A percentile compares a stretch with the other conserved stretches of the same genome.
These are phyloP conservation scores for Pentamera pediparva DNA, from an alignment of 53 echinoderm and acorn worm genomes.

Conservation along the genomic window DNA sequence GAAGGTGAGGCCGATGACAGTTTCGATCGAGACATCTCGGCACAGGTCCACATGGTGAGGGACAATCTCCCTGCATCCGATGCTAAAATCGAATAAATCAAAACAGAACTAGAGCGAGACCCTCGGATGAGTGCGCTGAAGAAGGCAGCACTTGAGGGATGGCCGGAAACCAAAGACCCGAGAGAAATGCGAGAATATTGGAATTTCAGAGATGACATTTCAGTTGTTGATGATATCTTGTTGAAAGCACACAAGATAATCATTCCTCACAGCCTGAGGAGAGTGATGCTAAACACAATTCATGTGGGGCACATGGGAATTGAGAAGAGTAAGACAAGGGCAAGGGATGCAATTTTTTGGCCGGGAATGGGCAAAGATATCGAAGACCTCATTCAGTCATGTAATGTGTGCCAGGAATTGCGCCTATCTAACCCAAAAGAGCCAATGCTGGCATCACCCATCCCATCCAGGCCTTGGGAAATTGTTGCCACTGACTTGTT, in stretches of 20 bases:
- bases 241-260: constrained; percentile 35
- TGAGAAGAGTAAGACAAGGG: constrained; percentile 1
- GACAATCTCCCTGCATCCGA: neutral
- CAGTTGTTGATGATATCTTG: constrained; percentile 25
- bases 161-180: constrained; percentile 29
- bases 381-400: neutral
- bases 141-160: constrained; percentile 22
- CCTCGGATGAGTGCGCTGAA: too few relatives aligned
- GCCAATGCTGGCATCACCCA: neutral
- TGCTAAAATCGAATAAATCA: too few relatives aligned
- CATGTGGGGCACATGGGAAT: constrained; percentile 8
- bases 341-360: constrained; percentile 1
- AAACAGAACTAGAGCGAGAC: too few relatives aligned
- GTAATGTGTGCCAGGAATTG: neutral
- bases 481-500: neutral
- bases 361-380: constrained; percentile 27
- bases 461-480: neutral
- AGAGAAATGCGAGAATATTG: constrained; percentile 41
- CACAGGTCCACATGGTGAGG: neutral
- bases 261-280: constrained; percentile 13
- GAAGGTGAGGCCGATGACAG: neutral
- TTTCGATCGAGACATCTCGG: neutral
- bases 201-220: constrained; percentile 39
- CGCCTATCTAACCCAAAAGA: neutral
- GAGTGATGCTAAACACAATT: neutral